Percentiles rank a stretch among this genome's conserved stretches.
phyloP scores from a whole-genome alignment of 2,888 invertebrate species.

The Lacanobia oleracea region DNA sequence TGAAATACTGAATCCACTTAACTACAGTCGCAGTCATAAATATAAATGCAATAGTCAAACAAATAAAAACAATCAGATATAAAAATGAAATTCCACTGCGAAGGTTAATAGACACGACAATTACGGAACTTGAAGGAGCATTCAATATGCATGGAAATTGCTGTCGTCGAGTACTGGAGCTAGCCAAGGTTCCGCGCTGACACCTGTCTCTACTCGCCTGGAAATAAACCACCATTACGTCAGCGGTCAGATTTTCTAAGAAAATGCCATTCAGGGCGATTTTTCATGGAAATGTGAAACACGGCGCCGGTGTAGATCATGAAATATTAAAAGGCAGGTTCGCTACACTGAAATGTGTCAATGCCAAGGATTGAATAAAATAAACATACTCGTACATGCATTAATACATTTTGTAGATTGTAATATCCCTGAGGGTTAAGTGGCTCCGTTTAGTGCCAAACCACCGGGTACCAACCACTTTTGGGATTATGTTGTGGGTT shows the following conservation, averaged over 20 bases:
- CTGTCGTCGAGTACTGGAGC: constrained; percentile 41
- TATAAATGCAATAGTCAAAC: background rate
- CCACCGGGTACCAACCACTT: constrained; percentile 34
- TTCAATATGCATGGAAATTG: constrained; percentile 65
- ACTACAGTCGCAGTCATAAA: background rate
- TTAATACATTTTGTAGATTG: constrained; percentile 30
- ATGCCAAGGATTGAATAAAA: constrained; percentile 75
- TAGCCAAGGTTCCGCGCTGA: constrained; percentile 49
- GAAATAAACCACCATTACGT: constrained; percentile 50
- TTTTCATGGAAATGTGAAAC: constrained; percentile 73
- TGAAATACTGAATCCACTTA: too few relatives aligned
- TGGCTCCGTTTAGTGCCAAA: constrained; percentile 25
- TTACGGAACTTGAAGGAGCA: constrained; percentile 43
- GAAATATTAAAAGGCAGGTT: constrained; percentile 78
- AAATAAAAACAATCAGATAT: constrained; percentile 29
- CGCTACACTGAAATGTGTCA: constrained; percentile 82
- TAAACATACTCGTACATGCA: constrained; percentile 48
- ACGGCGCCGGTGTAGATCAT: constrained; percentile 62
- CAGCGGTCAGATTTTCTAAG: constrained; percentile 52
- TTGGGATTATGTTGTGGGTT: constrained; percentile 39
- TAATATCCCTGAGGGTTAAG: constrained; percentile 10
- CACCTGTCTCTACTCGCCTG: constrained; percentile 54
- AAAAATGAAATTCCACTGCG: constrained; percentile 2
- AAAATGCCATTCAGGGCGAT: constrained; percentile 60
- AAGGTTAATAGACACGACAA: constrained; percentile 36